phyloP scores from a whole-genome alignment of 1,140 invertebrate species.

The Platyura marginata region DNA sequence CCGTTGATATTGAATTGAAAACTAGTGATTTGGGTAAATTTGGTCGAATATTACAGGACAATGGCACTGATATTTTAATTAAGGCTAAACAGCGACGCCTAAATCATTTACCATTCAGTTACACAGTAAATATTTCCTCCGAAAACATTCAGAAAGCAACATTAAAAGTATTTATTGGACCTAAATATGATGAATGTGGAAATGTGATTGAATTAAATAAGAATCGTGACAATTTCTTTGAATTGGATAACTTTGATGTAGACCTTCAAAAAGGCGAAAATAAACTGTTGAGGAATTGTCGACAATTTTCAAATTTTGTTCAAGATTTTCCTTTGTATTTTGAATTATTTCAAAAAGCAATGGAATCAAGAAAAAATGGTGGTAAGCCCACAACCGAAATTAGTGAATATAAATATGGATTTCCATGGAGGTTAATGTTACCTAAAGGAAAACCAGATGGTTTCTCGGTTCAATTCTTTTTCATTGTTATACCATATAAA shows the following conservation, averaged over 20 bases:
- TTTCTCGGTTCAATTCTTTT: constrained; percentile 36
- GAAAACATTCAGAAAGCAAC: constrained; percentile 31
- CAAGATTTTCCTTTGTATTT: constrained; percentile 24
- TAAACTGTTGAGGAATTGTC: constrained; percentile 31
- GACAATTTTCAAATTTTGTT: constrained; percentile 29
- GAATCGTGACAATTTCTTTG: constrained; percentile 31
- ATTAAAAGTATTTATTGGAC: constrained; percentile 36
- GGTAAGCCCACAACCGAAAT: constrained; percentile 22
- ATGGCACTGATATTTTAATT: constrained; percentile 5
- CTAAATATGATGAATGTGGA: constrained; percentile 30
- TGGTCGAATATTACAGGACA: constrained; percentile 18
- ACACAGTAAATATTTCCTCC: constrained; percentile 33
- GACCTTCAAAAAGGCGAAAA: constrained; percentile 34
- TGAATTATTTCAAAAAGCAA: constrained; percentile 17
- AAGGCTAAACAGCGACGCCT: constrained; percentile 21
- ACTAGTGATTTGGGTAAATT: constrained; percentile 4
- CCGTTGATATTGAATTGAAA: constrained; percentile 9
- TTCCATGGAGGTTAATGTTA: constrained; percentile 37
- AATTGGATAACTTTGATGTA: constrained; percentile 33
- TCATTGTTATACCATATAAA: constrained; percentile 31
- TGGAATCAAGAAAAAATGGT: constrained; percentile 21
- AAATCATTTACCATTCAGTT: constrained; percentile 37
- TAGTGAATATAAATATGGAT: constrained; percentile 27
- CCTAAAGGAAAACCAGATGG: constrained; percentile 38
- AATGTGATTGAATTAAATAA: constrained; percentile 27